Base-by-base conservation (phyloP, 2,888 invertebrate species). In the Tinea trinotella region DNA sequence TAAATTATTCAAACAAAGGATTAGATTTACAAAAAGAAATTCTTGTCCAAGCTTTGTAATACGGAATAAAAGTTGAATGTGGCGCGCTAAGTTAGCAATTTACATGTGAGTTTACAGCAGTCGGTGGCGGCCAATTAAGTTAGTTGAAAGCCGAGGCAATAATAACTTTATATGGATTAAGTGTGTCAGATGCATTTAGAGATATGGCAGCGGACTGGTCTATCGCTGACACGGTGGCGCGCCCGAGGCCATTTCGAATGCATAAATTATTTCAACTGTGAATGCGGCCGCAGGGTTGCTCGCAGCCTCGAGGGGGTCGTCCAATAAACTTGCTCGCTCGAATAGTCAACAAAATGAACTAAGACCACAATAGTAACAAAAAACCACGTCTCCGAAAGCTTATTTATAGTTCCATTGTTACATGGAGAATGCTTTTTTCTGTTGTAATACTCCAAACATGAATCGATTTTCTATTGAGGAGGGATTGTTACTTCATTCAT, bases 111-210 rank as follows among this genome's bases (percentile, higher is more conserved):
- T 73, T 77, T 74, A 76, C 76, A 73, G 75, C 67, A 65, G 67
- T 67, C 70, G 67, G 76, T 77, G 73, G 76, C 74, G 62, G 69
- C 71, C 74, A 79, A 79, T 81, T 78, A 79, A 77, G 70, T 71
- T 66, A 62, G 71, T 74, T 73, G 71, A 74, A 75, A 76, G 71
- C 71, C 72, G 71, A 71, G 64, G 71, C 67, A 71, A 71, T 76
- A 80, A 77, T 80, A 76, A 76, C 76, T 80, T 75, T 76, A 79
- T 78, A 77, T 73, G 74, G 77, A 77, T 76, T 74, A 77, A 75
- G 69, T 71, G 68, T 75, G 76, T 77, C 78, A 76, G 77, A 77
- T 76, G 70, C 74, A 71, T 73, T 76, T 69, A 71, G 61, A 74
- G 76, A 80, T 78, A 77, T 63, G 63, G 63, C 61, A 62, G 59